These are phyloP conservation scores for Argynnis bischoffii DNA, from an alignment of 2,888 invertebrate species.

Conservation along the genomic window DNA sequence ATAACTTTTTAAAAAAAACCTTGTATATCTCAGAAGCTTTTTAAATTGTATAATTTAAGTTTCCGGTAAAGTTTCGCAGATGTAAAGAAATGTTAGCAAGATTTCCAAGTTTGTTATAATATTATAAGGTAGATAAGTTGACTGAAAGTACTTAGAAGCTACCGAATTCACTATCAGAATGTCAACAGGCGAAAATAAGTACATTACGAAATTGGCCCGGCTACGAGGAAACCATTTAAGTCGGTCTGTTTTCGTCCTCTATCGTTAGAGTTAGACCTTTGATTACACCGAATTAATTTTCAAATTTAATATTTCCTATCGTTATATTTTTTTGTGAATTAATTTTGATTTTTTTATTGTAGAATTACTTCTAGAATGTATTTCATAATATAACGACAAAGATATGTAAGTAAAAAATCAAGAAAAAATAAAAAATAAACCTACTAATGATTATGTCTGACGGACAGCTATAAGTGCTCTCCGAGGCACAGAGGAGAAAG, in stretches of 20 bases:
- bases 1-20: no score
- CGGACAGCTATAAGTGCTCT: no score
- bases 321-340: background rate
- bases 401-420: no score
- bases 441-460: no score
- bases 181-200: slow-evolving; percentile 57
- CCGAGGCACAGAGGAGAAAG: no score
- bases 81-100: background rate
- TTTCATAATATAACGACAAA: no score
- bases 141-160: slow-evolving; percentile 29
- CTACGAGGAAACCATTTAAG: slow-evolving; percentile 66
- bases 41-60: no score
- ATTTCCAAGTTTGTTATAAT: slow-evolving; percentile 3
- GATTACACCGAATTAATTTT: slow-evolving; percentile 46
- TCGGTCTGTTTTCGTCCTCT: slow-evolving; percentile 56
- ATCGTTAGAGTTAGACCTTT: slow-evolving; percentile 42
- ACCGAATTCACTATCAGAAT: slow-evolving; percentile 49
- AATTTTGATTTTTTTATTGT: no score
- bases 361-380: no score
- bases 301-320: background rate
- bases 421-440: no score
- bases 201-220: slow-evolving; percentile 56
- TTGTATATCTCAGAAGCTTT: no score
- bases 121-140: slow-evolving; percentile 12
- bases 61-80: background rate